Evolutionary conservation across 2,888 invertebrate species (phyloP).

Genomic region (Drosophila cracens): DNA sequence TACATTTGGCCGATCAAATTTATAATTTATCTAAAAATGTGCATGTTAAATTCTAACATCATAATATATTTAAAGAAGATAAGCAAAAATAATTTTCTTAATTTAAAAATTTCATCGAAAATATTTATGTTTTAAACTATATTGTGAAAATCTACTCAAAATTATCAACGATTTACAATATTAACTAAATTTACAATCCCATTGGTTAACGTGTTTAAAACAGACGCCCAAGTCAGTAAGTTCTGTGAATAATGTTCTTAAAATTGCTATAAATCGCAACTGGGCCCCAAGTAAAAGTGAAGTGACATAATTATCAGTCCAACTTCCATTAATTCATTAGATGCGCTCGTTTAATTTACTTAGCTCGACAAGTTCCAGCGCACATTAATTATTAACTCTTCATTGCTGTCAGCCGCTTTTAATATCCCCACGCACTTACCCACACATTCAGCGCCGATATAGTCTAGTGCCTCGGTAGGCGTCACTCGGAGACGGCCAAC

Average conservation of each 20-base stretch:
- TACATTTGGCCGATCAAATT: not conserved
- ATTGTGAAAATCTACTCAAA: not conserved
- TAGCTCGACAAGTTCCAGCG: constrained; percentile 46
- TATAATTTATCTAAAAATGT: not conserved
- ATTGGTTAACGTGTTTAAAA: not conserved
- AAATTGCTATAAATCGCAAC: not conserved
- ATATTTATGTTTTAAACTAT: not conserved
- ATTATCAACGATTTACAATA: not conserved
- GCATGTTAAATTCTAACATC: not conserved
- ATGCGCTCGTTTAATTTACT: constrained; percentile 65
- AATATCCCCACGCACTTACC: not conserved
- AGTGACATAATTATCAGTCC: not conserved
- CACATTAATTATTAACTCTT: constrained; percentile 60
- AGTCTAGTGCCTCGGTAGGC: constrained; percentile 25
- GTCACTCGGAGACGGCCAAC: constrained; percentile 27
- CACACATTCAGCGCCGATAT: constrained; percentile 7
- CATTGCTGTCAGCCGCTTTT: not conserved
- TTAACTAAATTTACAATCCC: not conserved
- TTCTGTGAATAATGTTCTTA: not conserved
- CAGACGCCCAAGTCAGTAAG: not conserved
- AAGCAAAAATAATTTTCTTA: not conserved
- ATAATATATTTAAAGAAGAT: not conserved
- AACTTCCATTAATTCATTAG: constrained; percentile 1
- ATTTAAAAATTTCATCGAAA: not conserved
- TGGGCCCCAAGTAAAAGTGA: not conserved